Conservation (phyloP, 2,797 vertebrate genomes). For the Pangasius djambal region DNA sequence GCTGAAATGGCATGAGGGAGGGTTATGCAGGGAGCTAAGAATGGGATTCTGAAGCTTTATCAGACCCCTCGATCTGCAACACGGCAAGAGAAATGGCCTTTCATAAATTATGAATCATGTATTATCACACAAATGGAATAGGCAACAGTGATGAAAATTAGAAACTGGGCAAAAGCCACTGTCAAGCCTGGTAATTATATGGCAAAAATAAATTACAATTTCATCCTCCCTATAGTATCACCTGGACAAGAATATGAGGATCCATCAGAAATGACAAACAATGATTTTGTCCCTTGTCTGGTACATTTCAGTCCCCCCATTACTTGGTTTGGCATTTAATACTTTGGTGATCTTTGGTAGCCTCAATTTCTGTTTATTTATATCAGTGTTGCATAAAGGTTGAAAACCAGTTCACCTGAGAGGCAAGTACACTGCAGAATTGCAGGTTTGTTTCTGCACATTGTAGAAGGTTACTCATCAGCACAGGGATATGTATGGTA, state of each 20-base stretch:
- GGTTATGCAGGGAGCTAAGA: conserved; percentile 26
- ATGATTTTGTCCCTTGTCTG: not conserved
- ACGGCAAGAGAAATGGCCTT: conserved; percentile 53
- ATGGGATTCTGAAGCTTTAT: conserved; percentile 55
- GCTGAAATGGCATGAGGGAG: conserved; percentile 46
- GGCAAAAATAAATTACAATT: conserved; percentile 52
- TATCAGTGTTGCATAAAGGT: conserved; percentile 6
- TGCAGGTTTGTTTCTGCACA: conserved; percentile 27
- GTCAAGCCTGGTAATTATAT: conserved; percentile 53
- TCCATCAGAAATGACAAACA: not conserved
- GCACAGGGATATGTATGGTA: conserved; percentile 44
- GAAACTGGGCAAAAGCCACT: conserved; percentile 49
- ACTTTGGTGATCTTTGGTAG: not conserved
- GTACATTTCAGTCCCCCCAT: not conserved
- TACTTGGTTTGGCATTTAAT: not conserved
- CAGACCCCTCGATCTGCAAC: conserved; percentile 48
- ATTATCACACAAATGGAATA: conserved; percentile 66
- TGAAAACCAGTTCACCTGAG: conserved; percentile 13
- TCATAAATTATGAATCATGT: conserved; percentile 65
- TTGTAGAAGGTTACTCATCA: conserved; percentile 39
- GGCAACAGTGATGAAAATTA: conserved; percentile 64
- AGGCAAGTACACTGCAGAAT: conserved; percentile 23
- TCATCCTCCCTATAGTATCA: conserved; percentile 11
- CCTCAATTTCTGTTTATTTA: conserved; percentile 32
- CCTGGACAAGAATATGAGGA: conserved; percentile 11